phyloP scores from a whole-genome alignment of 1,140 invertebrate species.

The Babylonia areolata region DNA sequence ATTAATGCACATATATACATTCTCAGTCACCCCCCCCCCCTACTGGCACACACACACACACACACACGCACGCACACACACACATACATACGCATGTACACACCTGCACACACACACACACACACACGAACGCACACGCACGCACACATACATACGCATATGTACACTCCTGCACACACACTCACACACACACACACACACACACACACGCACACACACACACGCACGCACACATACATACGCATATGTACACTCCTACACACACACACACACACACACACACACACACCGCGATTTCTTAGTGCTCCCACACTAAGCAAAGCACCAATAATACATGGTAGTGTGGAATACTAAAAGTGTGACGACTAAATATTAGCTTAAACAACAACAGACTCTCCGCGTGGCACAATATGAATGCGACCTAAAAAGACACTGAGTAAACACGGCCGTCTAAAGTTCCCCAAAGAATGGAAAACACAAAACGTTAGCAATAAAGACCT shows the following conservation, averaged over 20 bases:
- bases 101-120: neutral
- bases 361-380: neutral
- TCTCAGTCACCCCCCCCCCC: no score
- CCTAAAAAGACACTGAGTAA: neutral
- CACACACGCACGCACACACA: slow-evolving; percentile 2
- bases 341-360: no score
- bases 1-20: no score
- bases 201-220: neutral
- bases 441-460: neutral
- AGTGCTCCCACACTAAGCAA: neutral
- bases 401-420: neutral
- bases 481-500: no score
- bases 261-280: slow-evolving; percentile 11
- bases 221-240: neutral
- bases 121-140: neutral
- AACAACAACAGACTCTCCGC: neutral
- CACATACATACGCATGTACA: neutral
- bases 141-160: neutral
- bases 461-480: no score
- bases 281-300: neutral
- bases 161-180: neutral
- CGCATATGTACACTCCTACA: neutral
- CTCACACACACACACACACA: neutral
- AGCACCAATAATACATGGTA: no score
- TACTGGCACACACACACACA: no score